phyloP scores from a whole-genome alignment of 2,113 vertebrate species.

The Morone chrysops region DNA sequence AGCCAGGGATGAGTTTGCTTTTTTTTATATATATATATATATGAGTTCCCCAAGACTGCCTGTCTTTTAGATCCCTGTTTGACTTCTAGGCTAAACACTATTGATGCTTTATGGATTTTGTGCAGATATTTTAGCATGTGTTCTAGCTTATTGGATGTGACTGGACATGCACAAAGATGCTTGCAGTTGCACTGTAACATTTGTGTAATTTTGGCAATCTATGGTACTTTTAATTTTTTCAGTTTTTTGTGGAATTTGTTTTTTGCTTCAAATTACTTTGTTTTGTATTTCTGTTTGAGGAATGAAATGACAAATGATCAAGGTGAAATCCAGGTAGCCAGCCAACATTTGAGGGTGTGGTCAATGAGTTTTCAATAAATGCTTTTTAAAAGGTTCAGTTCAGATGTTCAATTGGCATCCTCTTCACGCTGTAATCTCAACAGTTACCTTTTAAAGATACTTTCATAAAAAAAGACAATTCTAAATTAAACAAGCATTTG shows the following conservation, averaged over 20 bases:
- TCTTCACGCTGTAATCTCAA: conserved; percentile 10
- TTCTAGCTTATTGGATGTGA: not conserved
- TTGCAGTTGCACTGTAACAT: conserved; percentile 21
- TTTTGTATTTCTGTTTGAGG: conserved; percentile 15
- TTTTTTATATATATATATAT: conserved; percentile 8
- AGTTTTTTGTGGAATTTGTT: conserved; percentile 21
- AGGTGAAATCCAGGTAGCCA: not conserved
- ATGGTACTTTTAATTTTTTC: not conserved
- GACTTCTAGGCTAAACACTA: not conserved
- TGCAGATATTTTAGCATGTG: not conserved
- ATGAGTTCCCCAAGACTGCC: not conserved
- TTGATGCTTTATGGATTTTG: conserved; percentile 9
- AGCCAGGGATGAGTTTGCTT: conserved; percentile 24
- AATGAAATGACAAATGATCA: conserved; percentile 14
- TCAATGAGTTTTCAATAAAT: conserved; percentile 10
- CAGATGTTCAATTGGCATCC: conserved; percentile 6
- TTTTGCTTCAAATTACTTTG: conserved; percentile 20
- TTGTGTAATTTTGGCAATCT: conserved; percentile 2
- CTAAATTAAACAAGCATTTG: too few relatives aligned
- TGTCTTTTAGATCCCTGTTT: conserved; percentile 12
- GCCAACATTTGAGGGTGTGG: not conserved
- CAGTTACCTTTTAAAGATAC: not conserved
- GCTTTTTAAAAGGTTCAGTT: conserved; percentile 24
- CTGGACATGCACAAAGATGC: not conserved
- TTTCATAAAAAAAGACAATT: not conserved